Percentiles rank a stretch among this genome's conserved stretches.
phyloP scores from a whole-genome alignment of 1,140 invertebrate species.

The Calycopis cecrops region DNA sequence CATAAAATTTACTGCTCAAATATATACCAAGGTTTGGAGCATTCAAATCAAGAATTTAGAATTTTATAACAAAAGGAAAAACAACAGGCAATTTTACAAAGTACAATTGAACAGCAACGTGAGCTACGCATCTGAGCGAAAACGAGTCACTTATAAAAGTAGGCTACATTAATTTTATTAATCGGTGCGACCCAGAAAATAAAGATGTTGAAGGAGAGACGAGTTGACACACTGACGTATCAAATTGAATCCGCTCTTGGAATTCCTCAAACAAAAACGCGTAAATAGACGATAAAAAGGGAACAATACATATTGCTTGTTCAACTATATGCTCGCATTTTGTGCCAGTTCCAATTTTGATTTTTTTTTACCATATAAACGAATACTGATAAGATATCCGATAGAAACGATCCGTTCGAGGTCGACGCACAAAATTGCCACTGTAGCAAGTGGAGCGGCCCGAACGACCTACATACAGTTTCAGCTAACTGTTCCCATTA shows the following conservation, averaged over 20 bases:
- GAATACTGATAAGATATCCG: constrained; percentile 58
- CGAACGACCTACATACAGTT: constrained; percentile 64
- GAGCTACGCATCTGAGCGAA: constrained; percentile 28
- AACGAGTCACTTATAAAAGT: constrained; percentile 48
- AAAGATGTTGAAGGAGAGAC: constrained; percentile 44
- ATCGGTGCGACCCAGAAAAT: constrained; percentile 67
- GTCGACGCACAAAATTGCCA: constrained; percentile 65
- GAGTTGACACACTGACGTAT: constrained; percentile 27
- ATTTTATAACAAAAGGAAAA: too few relatives aligned
- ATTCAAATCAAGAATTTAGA: too few relatives aligned
- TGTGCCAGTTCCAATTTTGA: too few relatives aligned
- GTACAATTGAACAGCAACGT: constrained; percentile 23
- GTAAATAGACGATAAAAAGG: too few relatives aligned
- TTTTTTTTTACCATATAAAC: constrained; percentile 25
- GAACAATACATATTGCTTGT: too few relatives aligned
- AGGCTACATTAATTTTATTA: constrained; percentile 67
- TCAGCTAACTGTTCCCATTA: constrained; percentile 56
- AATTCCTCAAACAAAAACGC: not conserved
- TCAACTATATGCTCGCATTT: too few relatives aligned
- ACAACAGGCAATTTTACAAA: constrained; percentile 10
- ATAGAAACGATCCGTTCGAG: constrained; percentile 52
- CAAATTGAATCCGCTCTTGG: constrained; percentile 22
- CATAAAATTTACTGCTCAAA: too few relatives aligned
- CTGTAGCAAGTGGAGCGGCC: constrained; percentile 65
- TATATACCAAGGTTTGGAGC: too few relatives aligned